Conservation (phyloP, 2,888 invertebrate genomes). For the Caenorhabditis zanzibari region DNA sequence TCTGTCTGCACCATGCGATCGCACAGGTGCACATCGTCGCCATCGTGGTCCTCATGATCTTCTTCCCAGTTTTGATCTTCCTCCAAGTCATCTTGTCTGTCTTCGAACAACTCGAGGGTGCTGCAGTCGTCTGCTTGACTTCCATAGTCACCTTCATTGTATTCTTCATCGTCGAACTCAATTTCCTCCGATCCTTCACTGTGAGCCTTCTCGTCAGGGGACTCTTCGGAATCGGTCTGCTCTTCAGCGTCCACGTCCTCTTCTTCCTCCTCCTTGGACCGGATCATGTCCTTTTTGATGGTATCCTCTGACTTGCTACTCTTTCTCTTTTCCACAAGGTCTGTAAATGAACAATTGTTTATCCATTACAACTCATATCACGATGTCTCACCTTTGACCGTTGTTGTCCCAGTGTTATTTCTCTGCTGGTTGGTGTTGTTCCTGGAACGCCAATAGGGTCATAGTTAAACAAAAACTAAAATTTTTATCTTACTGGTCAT, state of each 20-base stretch:
- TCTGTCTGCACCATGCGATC: conserved; percentile 54
- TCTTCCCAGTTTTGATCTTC: neutral
- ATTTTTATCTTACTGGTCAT: conserved; percentile 41
- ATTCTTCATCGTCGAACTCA: conserved; percentile 53
- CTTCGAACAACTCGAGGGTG: conserved; percentile 7
- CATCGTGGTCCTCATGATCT: conserved; percentile 3
- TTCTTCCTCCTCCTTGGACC: conserved; percentile 35
- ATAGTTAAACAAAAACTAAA: neutral
- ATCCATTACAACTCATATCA: neutral
- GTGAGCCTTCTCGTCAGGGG: conserved; percentile 37
- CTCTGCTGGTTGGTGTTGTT: conserved; percentile 42
- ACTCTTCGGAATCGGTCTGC: conserved; percentile 42
- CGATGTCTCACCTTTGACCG: conserved; percentile 46
- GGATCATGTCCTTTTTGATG: conserved; percentile 19
- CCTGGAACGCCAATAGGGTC: conserved; percentile 37
- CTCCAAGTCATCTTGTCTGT: neutral
- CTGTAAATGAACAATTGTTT: conserved; percentile 8
- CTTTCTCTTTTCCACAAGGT: conserved; percentile 50
- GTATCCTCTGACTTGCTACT: conserved; percentile 43
- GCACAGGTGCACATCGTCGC: conserved; percentile 2
- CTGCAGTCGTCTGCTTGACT: conserved; percentile 42
- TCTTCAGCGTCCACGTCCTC: conserved; percentile 40
- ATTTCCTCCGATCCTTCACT: conserved; percentile 32
- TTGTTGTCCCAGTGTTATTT: conserved; percentile 36
- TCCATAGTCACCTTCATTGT: conserved; percentile 38